These are phyloP conservation scores for Blennius ocellaris DNA, from an alignment of 2,113 vertebrate genomes.

Conservation along the genomic window DNA sequence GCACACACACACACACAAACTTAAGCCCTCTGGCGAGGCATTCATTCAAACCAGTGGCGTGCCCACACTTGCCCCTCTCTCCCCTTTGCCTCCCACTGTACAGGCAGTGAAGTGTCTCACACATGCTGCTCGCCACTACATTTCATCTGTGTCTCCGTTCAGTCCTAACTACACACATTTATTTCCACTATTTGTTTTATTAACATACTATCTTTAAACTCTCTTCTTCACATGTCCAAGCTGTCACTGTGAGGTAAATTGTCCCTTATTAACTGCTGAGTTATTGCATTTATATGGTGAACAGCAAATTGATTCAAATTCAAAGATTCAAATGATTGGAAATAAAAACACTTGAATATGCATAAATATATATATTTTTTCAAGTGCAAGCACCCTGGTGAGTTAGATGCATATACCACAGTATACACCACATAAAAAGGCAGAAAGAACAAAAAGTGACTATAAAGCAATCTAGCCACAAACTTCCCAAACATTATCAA, in stretches of 20 bases:
- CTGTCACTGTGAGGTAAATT: too few relatives aligned
- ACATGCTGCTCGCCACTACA: constrained; percentile 47
- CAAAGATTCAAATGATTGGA: background rate
- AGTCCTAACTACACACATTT: background rate
- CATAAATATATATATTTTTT: too few relatives aligned
- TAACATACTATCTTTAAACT: background rate
- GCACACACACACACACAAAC: constrained; percentile 36
- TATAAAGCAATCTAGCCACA: too few relatives aligned
- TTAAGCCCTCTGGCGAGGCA: constrained; percentile 67
- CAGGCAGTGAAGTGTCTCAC: constrained; percentile 49
- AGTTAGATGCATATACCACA: too few relatives aligned
- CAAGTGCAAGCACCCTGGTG: too few relatives aligned
- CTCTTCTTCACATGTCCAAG: background rate
- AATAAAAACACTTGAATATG: too few relatives aligned
- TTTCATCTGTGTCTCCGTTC: constrained; percentile 12
- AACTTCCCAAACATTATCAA: too few relatives aligned
- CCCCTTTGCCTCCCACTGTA: constrained; percentile 44
- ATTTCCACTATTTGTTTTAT: background rate
- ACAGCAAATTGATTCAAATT: too few relatives aligned
- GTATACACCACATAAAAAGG: too few relatives aligned
- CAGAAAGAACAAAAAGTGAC: too few relatives aligned
- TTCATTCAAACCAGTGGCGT: constrained; percentile 67
- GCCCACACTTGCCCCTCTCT: constrained; percentile 76
- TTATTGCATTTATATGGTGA: too few relatives aligned
- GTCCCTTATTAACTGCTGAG: too few relatives aligned